Base-by-base conservation (phyloP, 2,888 invertebrate species). In the Agrotis segetum region DNA sequence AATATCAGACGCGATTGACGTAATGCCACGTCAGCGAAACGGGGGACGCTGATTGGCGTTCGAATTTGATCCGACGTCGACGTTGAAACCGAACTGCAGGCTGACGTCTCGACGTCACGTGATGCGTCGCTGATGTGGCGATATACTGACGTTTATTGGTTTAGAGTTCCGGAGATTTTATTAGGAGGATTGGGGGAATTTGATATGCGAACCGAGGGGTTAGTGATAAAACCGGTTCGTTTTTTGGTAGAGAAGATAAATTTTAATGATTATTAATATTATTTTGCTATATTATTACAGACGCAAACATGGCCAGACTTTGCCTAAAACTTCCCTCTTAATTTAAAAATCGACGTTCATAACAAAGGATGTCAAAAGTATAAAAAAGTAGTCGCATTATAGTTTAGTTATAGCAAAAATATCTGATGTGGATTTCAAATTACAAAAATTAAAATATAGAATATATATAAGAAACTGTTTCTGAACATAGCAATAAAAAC, bases 21-120 rank as follows among this genome's bases (percentile, higher is more conserved):
- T 72, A 65, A 81, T 46, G 73, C 70, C 69, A 79, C 74, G 85
- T 78, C 81, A 71, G 76, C 79, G 67, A 46, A 74, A 74, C 72
- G 59, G 60, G 49, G 61, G 49, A 53, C 64, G 69, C 72, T 85
- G 82, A 84, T 85, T 83, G 84, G 84, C 73, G 71, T 74, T 79
- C 63, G 74, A 74, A 84, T 79, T 83, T 81, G 79, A 85, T 84
- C 71, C 71, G 85, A 61, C 74, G 71, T 62, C 67, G 66, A 64
- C 74, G 71, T 75, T 74, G 70, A 83, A 83, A 83, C 62, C 64
- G 72, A 84, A 79, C 81, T 85, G 84, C 71, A 75, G 62, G 69
- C 58, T 71, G 75, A 66, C 71, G 78, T 76, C 68, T 24, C 60
- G 76, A 68, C 71, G 74, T 77, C 73, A 78, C 61, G 56, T 67